A percentile compares a stretch with the other conserved stretches of the same genome.
These are phyloP conservation scores for Triplophysa rosa DNA, from an alignment of 2,113 vertebrate genomes.

Conservation along the genomic window DNA sequence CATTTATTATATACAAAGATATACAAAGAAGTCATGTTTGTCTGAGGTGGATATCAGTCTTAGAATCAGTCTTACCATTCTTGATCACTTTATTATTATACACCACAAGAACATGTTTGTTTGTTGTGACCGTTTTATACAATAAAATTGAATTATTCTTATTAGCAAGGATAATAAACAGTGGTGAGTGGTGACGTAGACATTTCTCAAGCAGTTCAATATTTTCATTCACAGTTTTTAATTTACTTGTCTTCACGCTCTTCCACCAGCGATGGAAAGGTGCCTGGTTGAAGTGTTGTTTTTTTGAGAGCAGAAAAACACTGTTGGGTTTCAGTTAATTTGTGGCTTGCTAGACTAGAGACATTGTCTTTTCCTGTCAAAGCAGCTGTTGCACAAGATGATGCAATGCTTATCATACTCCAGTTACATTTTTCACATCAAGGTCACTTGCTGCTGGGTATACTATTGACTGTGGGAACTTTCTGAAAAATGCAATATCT, in stretches of 20 bases:
- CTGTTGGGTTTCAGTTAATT: constrained; percentile 34
- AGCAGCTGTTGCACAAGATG: not conserved
- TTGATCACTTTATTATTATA: no score
- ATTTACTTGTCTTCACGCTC: constrained; percentile 10
- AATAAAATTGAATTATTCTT: no score
- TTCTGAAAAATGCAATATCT: constrained; percentile 32
- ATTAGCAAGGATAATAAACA: not conserved
- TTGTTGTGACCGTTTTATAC: no score
- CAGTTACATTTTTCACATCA: constrained; percentile 41
- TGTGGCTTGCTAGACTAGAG: constrained; percentile 27
- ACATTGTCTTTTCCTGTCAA: constrained; percentile 35
- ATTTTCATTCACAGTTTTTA: constrained; percentile 28
- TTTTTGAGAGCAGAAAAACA: constrained; percentile 29
- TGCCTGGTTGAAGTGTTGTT: not conserved
- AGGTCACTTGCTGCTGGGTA: constrained; percentile 35
- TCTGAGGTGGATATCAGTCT: no score
- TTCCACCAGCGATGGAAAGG: not conserved
- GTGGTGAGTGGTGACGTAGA: constrained; percentile 8
- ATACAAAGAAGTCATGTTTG: no score
- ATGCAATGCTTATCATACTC: constrained; percentile 24
- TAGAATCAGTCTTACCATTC: no score
- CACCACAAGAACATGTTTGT: no score
- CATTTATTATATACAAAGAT: no score
- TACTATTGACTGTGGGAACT: constrained; percentile 1
- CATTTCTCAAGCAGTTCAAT: constrained; percentile 20